phyloP scores from a whole-genome alignment of 2,888 invertebrate species.

The Noctua fimbriata region DNA sequence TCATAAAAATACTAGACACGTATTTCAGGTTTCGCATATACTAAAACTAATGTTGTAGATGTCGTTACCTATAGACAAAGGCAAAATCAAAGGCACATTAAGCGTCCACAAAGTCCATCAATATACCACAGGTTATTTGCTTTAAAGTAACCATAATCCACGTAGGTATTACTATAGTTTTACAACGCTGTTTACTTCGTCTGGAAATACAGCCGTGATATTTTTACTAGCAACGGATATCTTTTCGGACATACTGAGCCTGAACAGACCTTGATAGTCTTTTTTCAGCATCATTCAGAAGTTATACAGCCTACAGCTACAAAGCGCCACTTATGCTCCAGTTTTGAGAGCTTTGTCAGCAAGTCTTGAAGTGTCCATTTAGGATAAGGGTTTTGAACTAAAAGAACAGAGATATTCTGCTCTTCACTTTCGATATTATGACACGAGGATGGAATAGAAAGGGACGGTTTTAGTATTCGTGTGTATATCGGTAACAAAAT shows the following conservation, averaged over 20 bases:
- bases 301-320: not conserved
- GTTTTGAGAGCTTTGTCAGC: slow-evolving; percentile 50
- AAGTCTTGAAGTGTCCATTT: slow-evolving; percentile 31
- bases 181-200: not conserved
- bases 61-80: not conserved
- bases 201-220: not conserved
- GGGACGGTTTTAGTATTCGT: not conserved
- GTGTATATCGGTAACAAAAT: not conserved
- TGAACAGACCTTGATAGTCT: slow-evolving; percentile 15
- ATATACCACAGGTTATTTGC: too few species aligned
- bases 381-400: slow-evolving; percentile 21
- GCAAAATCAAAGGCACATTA: too few species aligned
- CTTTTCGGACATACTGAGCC: not conserved
- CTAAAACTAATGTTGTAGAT: too few species aligned
- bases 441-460: not conserved
- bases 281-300: slow-evolving; percentile 15
- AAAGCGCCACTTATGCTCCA: slow-evolving; percentile 20
- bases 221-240: not conserved
- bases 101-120: too few species aligned
- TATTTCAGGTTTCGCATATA: too few species aligned
- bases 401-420: slow-evolving; percentile 5
- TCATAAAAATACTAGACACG: too few species aligned
- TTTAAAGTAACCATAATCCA: too few species aligned
- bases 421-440: not conserved
- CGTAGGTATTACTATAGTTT: too few species aligned